Percentiles rank a stretch among this genome's conserved stretches.
Evolutionary conservation across 64 coral and sea anemone species (phyloP).

Genomic region (Hydrozoanthus tunicans): DNA sequence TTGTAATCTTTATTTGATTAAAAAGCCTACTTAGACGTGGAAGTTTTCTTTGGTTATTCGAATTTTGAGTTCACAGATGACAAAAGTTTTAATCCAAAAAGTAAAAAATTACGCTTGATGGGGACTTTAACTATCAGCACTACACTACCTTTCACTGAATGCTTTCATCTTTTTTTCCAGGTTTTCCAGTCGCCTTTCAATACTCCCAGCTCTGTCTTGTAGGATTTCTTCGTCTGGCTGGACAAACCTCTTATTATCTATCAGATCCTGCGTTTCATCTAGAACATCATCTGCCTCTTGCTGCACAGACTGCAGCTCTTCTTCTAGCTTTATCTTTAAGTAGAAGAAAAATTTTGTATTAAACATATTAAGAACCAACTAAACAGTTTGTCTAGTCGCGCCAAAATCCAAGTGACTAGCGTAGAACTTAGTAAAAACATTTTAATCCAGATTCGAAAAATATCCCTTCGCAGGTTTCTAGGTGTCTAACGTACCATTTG

Average conservation of each 20-base stretch:
- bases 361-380: not conserved
- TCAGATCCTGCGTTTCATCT: slow-evolving; percentile 13
- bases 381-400: not conserved
- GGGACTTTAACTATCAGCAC: no score
- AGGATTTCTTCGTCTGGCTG: slow-evolving; percentile 5
- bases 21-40: no score
- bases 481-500: no score
- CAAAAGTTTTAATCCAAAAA: no score
- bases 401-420: no score
- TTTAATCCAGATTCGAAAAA: no score
- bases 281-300: slow-evolving; percentile 36
- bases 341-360: not conserved
- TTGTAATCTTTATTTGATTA: no score
- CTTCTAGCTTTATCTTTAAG: not conserved
- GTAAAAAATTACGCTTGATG: no score
- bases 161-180: slow-evolving; percentile 17
- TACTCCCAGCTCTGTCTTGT: slow-evolving; percentile 8
- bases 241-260: not conserved
- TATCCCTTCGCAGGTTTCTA: no score
- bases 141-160: not conserved
- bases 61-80: no score
- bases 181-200: slow-evolving; percentile 5
- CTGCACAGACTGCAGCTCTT: not conserved
- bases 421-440: no score
- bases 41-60: no score